Conservation (phyloP, 2,888 invertebrate species). For the Plutella xylostella region DNA sequence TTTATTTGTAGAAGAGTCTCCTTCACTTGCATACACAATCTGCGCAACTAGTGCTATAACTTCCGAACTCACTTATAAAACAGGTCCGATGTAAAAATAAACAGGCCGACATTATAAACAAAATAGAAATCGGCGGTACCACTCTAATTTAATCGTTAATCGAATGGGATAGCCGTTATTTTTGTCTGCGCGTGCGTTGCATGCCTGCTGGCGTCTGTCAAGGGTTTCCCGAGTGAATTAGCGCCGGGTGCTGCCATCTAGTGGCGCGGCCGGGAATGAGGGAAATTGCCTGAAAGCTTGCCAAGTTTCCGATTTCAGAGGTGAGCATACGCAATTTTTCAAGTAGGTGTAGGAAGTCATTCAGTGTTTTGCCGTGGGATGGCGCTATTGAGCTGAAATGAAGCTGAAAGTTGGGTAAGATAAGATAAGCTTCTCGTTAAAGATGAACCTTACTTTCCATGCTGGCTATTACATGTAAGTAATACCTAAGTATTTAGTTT, state of each 20-base stretch:
- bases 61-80: slow-evolving; percentile 62
- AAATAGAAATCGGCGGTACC: no score
- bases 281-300: slow-evolving; percentile 29
- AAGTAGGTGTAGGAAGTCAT: neutral
- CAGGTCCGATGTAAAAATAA: slow-evolving; percentile 58
- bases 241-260: slow-evolving; percentile 38
- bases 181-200: no score
- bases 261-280: slow-evolving; percentile 21
- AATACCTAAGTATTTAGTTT: no score
- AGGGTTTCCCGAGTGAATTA: neutral
- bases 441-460: no score
- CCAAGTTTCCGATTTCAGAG: slow-evolving; percentile 22
- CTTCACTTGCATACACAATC: slow-evolving; percentile 24
- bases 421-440: no score
- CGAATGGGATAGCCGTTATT: no score
- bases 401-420: no score
- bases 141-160: no score
- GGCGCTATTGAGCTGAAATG: neutral
- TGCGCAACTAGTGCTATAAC: slow-evolving; percentile 37
- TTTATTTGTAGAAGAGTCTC: neutral
- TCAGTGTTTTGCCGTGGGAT: neutral
- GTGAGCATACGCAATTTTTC: neutral
- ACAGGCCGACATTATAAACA: slow-evolving; percentile 44
- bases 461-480: no score
- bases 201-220: no score